Evolutionary conservation across 2,797 vertebrate species (phyloP), one percentile per base, ranked within the genome.

Genomic region (Chloroceryle amazona): DNA sequence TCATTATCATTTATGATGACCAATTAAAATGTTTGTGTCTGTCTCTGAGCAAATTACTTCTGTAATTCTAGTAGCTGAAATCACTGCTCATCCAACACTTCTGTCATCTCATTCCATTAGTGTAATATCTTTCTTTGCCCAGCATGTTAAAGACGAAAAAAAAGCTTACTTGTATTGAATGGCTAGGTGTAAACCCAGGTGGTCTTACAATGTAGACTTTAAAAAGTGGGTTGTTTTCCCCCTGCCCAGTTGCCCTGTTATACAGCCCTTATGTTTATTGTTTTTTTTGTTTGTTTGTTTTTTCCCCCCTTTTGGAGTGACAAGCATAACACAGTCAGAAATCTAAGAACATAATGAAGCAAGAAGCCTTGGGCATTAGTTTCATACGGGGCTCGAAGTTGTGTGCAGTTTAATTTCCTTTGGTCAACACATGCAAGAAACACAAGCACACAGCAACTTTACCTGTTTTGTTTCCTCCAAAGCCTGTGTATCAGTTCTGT

Each of bases 1-100:
- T 96, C 81, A 89, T 96, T 91, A 97, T 82, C 94, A 94, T 96
- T 96, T 95, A 96, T 90, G 94, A 96, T 93, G 94, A 94, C 93
- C 93, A 94, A 94, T 96, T 96, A 96, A 95, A 95, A 89, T 71
- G 88, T 82, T 95, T 95, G 90, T 76, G 73, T 84, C 71, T 93
- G 62, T 63, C 63, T 94, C 90, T 39, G 47, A 94, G 91, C 86
- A 96, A 86, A 96, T 91, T 76, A 71, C 61, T 96, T 92, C 58
- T 61, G 52, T 49, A 89, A 70, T 86, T 93, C 73, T 33, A 41
- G 86, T 82, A 90, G 81, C 60, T 89, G 78, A 86, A 57, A 85
- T 29, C 86, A 66, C 90, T 0, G 3, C 81, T 95, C 74, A 82
- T 60, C 51, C 44, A 57, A 52, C 60, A 49, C 39, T 91, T 76